phyloP scores from a whole-genome alignment of 2,888 invertebrate species.

The Drosophila sordidula region DNA sequence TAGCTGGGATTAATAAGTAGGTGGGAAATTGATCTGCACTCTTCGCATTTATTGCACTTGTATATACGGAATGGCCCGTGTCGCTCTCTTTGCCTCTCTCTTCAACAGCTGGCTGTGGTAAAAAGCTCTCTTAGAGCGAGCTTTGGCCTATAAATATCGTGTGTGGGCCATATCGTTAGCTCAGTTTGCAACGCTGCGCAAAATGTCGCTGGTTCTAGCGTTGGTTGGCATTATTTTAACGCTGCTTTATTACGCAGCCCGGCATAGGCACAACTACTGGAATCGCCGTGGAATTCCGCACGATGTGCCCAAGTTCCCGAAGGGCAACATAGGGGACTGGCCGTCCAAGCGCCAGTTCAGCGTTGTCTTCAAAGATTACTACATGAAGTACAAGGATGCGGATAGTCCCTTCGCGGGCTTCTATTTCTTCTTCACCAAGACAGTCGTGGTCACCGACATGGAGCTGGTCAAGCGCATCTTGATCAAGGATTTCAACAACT shows the following conservation, averaged over 20 bases:
- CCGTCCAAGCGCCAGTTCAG: constrained; percentile 44
- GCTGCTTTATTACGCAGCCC: constrained; percentile 51
- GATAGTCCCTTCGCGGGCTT: constrained; percentile 74
- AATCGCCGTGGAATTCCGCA: constrained; percentile 66
- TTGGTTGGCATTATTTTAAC: constrained; percentile 40
- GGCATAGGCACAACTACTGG: constrained; percentile 66
- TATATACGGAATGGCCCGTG: no score
- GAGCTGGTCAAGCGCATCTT: constrained; percentile 75
- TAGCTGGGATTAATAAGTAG: not conserved
- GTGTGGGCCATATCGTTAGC: not conserved
- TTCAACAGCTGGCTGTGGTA: not conserved
- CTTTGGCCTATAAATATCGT: constrained; percentile 38
- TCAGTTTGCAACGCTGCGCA: constrained; percentile 35
- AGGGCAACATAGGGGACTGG: constrained; percentile 71
- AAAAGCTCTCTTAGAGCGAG: constrained; percentile 25
- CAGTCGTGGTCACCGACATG: constrained; percentile 65
- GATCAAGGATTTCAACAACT: constrained; percentile 80
- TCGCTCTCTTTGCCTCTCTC: not conserved
- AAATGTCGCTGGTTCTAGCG: constrained; percentile 56
- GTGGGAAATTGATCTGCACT: not conserved
- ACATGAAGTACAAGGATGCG: constrained; percentile 47
- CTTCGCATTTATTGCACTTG: not conserved
- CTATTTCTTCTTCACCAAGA: constrained; percentile 63
- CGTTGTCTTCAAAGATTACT: constrained; percentile 55
- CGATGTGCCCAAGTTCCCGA: constrained; percentile 56